A percentile compares a stretch with the other conserved stretches of the same genome.
These are phyloP conservation scores for Drosophila niveifrons DNA, from an alignment of 2,888 invertebrate species.

Conservation along the genomic window DNA sequence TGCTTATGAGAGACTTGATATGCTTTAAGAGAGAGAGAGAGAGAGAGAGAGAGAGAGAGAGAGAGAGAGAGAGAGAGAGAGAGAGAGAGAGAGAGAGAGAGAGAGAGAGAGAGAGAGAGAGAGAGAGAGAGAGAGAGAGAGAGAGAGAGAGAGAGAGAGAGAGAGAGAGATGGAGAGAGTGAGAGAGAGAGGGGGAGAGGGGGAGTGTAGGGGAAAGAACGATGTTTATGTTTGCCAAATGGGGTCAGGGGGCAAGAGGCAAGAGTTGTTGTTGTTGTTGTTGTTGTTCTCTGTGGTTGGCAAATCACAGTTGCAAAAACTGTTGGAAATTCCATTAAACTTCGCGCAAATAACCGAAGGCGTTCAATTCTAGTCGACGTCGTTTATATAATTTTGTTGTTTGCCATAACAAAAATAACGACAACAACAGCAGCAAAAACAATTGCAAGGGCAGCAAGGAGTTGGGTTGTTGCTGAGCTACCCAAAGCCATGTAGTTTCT, in stretches of 20 bases:
- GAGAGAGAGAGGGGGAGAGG: no score
- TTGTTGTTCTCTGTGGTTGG: conserved; percentile 57
- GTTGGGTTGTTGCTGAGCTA: conserved; percentile 1
- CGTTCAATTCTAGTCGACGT: conserved; percentile 82
- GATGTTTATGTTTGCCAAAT: conserved; percentile 27
- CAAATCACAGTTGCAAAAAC: conserved; percentile 78
- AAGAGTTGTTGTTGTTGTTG: no score
- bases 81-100: no score
- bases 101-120: no score
- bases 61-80: no score
- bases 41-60: no score
- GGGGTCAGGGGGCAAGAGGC: not conserved
- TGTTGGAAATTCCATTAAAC: conserved; percentile 84
- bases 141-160: no score
- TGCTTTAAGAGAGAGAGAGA: no score
- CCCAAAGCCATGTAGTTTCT: conserved; percentile 2
- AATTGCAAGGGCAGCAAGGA: conserved; percentile 4
- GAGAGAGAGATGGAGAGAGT: no score
- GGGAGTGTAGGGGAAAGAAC: no score
- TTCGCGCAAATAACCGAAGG: conserved; percentile 84
- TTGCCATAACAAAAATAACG: conserved; percentile 69
- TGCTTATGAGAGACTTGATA: conserved; percentile 11
- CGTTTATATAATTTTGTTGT: conserved; percentile 80
- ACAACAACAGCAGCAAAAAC: conserved; percentile 27
- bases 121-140: no score